Base-by-base conservation (phyloP, 2,888 invertebrate species). In the Embidobia sp. region DNA sequence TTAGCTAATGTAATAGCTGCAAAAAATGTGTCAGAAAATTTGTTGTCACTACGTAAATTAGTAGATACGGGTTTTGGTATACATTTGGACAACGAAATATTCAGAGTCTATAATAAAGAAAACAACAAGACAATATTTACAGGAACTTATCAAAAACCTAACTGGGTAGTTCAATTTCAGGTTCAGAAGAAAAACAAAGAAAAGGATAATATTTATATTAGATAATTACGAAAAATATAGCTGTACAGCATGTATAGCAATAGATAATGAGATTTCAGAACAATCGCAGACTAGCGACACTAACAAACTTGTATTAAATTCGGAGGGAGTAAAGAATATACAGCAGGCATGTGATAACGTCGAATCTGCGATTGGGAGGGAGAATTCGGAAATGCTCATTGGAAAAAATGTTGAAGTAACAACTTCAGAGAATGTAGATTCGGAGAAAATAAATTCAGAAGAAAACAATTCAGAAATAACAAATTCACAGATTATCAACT, bases 1-100 rank as follows among this genome's bases (percentile, higher is more conserved):
- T 33, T 80, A 37, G 70, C 73, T 27, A 73, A 80, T 37, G 80
- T 81, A 19, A 77, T 80, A 13, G 78, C 69, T 37, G 79, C 79
- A 63, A 63, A 44, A n/a, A 74, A 79, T 64, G 55, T 79, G 6
- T 80, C 79, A 5, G 77, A 79, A 10, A 82, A 82, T 57, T 44
- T 81, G n/a, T 42, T 81, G 15, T 81, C 81, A 3, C 35, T 81
- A 2, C 64, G 81, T 64, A 72, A 66, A 29, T 75, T 81, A 55
- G 80, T 53, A 27, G 76, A 70, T 51, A 57, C 69, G 7, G 69
- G 69, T 2, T 55, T 59, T 11, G 18, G 42, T 49, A 59, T 59
- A 26, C 31, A 66, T 26, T 40, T 70, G n/a, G 70, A 76, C 57
- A 53, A 72, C 35, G n/a, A 55, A 29, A 27, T 15, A 7, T 70